Evolutionary conservation across 2,888 invertebrate species (phyloP).

Genomic region (Caenorhabditis doughertyi): DNA sequence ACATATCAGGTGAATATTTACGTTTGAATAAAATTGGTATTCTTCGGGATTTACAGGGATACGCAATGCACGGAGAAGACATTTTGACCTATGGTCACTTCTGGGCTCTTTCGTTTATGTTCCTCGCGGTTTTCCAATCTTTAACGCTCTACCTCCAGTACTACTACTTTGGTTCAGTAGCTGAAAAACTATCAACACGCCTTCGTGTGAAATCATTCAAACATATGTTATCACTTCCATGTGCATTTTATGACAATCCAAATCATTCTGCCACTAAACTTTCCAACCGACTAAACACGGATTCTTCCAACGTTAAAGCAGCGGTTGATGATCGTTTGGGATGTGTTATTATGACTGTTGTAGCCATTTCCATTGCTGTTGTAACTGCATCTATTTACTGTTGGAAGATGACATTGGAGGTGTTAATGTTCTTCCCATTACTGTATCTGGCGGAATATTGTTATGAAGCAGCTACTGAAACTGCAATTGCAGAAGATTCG

Average conservation of each 20-base stretch:
- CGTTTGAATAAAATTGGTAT: background rate
- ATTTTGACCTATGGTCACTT: constrained; percentile 82
- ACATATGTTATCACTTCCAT: constrained; percentile 82
- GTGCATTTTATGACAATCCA: constrained; percentile 84
- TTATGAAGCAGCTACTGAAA: constrained; percentile 30
- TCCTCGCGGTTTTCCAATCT: constrained; percentile 83
- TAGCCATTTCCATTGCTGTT: constrained; percentile 23
- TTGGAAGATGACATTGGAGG: constrained; percentile 59
- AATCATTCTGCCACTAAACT: constrained; percentile 83
- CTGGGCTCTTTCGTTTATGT: constrained; percentile 83
- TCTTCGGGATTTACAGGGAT: constrained; percentile 34
- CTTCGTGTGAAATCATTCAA: constrained; percentile 83
- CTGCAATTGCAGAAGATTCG: constrained; percentile 38
- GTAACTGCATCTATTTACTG: constrained; percentile 23
- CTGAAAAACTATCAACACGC: constrained; percentile 82
- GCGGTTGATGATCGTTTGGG: constrained; percentile 61
- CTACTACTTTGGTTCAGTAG: constrained; percentile 81
- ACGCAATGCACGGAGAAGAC: constrained; percentile 75
- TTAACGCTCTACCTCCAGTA: constrained; percentile 70
- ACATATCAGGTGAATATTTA: constrained; percentile 37
- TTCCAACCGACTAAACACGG: constrained; percentile 83
- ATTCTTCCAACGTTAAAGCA: constrained; percentile 84
- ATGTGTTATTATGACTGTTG: constrained; percentile 36
- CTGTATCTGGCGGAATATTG: constrained; percentile 49
- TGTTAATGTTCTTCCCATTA: constrained; percentile 34